Evolutionary conservation across 2,113 vertebrate genomes (phyloP), one percentile per base, ranked within the genome.

Genomic region (Austrofundulus limnaeus): DNA sequence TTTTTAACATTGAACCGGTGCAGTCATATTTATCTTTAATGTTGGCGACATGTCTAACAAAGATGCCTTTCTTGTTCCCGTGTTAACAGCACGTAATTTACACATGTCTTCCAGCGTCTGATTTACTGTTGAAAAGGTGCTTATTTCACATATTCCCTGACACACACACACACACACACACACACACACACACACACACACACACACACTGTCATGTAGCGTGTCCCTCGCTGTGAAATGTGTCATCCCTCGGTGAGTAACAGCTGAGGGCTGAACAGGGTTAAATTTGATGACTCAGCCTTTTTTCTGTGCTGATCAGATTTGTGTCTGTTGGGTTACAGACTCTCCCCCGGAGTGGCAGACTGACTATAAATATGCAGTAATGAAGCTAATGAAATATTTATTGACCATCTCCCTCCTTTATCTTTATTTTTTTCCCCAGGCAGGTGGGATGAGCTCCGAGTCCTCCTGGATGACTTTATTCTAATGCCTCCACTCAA

Each of bases 381-480:
- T 70, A 63, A 82, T 80, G 37, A 72, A 83, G 70, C 70, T 80
- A 62, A 75, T 84, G 77, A 80, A 86, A 86, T 78, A 87, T 85
- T 83, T 78, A 87, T 84, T 66, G 75, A 59, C 52, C 77, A 53
- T 71, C 64, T 66, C 56, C 15, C 39, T 41, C 39, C 39, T 46
- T 9, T 46, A 34, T 46, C 79, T 41, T 58, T 70, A 37, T 73
- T 81, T 71, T 57, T 76, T 75, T 38, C 10, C n/a, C 54, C 56
- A 49, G 77, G 57, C 80, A 81, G 80, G 84, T 86, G 61, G 76
- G 31, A 34, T 34, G 31, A 9, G 31, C 31, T 34, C 31, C 31
- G 5, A 34, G 31, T 34, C 39, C 61, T 51, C 55, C 50, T 49
- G 59, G 61, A 52, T 71, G 65, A 73, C 56, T 38, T 73, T 57